These are phyloP conservation scores for Agrochola macilenta DNA, from an alignment of 2,888 invertebrate species.

Conservation along the genomic window DNA sequence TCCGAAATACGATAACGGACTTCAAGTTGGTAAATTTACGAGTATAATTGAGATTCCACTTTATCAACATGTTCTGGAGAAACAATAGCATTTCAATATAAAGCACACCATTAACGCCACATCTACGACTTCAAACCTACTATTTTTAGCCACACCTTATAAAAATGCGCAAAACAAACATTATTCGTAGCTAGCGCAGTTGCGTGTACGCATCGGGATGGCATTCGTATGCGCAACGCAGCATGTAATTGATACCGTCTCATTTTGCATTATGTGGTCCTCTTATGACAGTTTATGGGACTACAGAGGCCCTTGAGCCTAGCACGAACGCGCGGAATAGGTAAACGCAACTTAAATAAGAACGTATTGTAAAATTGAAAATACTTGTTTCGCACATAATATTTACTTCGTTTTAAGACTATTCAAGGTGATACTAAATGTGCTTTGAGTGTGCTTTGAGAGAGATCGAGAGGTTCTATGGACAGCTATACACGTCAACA, in stretches of 20 bases:
- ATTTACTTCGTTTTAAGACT: neutral
- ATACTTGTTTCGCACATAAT: neutral
- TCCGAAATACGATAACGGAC: neutral
- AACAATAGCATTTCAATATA: slow-evolving; percentile 33
- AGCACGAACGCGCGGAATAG: neutral
- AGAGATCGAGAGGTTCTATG: too few species aligned
- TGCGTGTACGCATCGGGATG: slow-evolving; percentile 50
- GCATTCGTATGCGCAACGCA: slow-evolving; percentile 67
- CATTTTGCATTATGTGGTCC: slow-evolving; percentile 48
- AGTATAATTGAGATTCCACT: slow-evolving; percentile 12
- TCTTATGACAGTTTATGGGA: slow-evolving; percentile 47
- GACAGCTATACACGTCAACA: too few species aligned
- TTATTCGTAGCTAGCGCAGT: slow-evolving; percentile 31
- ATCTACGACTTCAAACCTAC: neutral
- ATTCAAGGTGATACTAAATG: too few species aligned
- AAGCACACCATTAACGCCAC: slow-evolving; percentile 20
- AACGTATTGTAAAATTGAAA: neutral
- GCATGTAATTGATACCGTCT: slow-evolving; percentile 64
- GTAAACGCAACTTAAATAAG: neutral
- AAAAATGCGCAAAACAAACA: slow-evolving; percentile 56
- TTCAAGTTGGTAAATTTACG: slow-evolving; percentile 13
- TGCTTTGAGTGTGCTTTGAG: too few species aligned
- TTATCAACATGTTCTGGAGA: slow-evolving; percentile 11
- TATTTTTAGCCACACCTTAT: slow-evolving; percentile 57
- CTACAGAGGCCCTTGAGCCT: slow-evolving; percentile 11